Evolutionary conservation across 2,113 vertebrate genomes (phyloP), one percentile per base, ranked within the genome.

Genomic region (Engraulis encrasicolus): DNA sequence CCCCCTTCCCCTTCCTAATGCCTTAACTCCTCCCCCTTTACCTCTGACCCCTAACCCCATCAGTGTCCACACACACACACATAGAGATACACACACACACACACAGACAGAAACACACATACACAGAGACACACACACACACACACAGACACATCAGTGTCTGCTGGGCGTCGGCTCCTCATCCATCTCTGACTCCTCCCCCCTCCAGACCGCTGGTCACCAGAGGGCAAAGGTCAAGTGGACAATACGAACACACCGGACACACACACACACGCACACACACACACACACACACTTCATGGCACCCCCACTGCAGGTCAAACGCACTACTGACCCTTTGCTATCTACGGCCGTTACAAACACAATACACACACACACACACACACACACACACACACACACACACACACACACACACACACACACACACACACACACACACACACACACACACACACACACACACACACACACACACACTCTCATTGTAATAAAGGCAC

Each of bases 41-140:
- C 40, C 40, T 9, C 40, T 45, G 40, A 45, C 40, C 40, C 40
- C 40, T 45, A 9, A 45, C 40, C 40, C 9, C 40, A 9, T 9
- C 40, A 45, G 40, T 45, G 40, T 45, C 40, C 40, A 9, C 40
- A n/a, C n/a, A n/a, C n/a, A n/a, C n/a, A n/a, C n/a, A n/a, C n/a
- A n/a, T n/a, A n/a, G n/a, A n/a, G n/a, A n/a, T n/a, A n/a, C 23
- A 66, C 58, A 66, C 58, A 61, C 58, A 66, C 61, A 71, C 61
- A 74, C 66, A 74, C 27, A 74, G 11, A 14, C 27, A 34, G n/a
- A 74, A 23, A 31, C 27, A 31, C 66, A 2, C 66, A 74, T 1
- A 45, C 58, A 27, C 36, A 23, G 11, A 50, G 20, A 7, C 58
- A 20, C 14, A 58, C 19, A 85, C 31, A 79, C 17, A 14, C 45